phyloP scores from a whole-genome alignment of 1,140 invertebrate species.

The Polyergus mexicanus region DNA sequence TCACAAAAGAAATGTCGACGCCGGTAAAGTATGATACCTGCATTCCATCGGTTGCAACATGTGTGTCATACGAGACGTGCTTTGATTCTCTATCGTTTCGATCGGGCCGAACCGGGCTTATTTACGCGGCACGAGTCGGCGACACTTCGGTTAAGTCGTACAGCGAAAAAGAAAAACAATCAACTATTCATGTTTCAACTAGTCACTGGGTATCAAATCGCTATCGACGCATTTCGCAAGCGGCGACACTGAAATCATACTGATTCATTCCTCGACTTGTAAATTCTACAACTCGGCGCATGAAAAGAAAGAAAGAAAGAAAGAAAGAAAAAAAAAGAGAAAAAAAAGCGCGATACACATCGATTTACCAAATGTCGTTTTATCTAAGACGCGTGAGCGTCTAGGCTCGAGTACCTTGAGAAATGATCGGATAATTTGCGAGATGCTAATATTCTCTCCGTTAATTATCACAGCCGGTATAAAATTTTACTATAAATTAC shows the following conservation, averaged over 20 bases:
- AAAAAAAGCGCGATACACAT: slow-evolving; percentile 34
- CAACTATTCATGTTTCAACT: slow-evolving; percentile 52
- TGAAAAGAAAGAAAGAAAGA: background rate
- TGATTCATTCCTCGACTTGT: slow-evolving; percentile 46
- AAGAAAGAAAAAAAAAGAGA: too few species aligned
- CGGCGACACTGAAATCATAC: slow-evolving; percentile 31
- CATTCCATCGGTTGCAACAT: slow-evolving; percentile 85
- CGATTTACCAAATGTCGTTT: slow-evolving; percentile 8
- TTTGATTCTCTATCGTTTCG: slow-evolving; percentile 83
- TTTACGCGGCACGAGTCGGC: slow-evolving; percentile 75
- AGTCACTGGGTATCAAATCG: slow-evolving; percentile 49
- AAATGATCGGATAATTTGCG: background rate
- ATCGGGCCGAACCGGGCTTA: slow-evolving; percentile 78
- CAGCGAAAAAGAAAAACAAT: slow-evolving; percentile 53
- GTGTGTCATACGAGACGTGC: slow-evolving; percentile 86
- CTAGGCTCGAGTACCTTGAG: background rate
- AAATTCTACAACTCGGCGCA: slow-evolving; percentile 5
- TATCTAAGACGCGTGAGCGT: background rate
- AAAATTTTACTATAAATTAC: slow-evolving; percentile 21
- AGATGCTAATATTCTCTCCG: background rate
- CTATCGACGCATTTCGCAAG: slow-evolving; percentile 47
- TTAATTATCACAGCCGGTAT: background rate
- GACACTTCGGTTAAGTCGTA: slow-evolving; percentile 58
- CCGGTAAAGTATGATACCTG: slow-evolving; percentile 81
- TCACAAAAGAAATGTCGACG: slow-evolving; percentile 79